Base-by-base conservation (phyloP, 2,888 invertebrate species). In the Agrotis segetum region DNA sequence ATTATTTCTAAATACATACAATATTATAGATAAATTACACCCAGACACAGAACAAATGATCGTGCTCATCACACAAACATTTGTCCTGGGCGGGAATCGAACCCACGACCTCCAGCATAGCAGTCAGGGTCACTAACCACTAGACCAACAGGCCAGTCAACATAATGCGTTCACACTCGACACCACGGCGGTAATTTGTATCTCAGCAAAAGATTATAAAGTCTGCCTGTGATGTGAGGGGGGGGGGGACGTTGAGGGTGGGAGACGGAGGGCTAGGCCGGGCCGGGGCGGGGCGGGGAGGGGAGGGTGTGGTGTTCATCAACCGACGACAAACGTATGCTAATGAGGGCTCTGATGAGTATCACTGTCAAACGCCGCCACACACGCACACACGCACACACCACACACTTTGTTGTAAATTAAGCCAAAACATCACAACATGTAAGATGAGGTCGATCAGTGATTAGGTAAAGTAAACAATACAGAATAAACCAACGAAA, bases 251-350 rank as follows among this genome's bases (percentile, higher is more conserved):
- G 13, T 1, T 0, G 40, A 5, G 24, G 19, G 5, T 1, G n/a
- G 29, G 47, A 11, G 61, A 58, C 55, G 58, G 56, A 29, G 5
- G 4, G 1, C 14, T 2, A 29, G 29, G 17, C 2, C 40, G 4
- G n/a, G n/a, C 2, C 1, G 1, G 13, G 60, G 34, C 34, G 68
- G 29, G 49, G 34, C 34, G 68, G 29, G 49, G 66, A 11, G 40
- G 46, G 49, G 21, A 29, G 40, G 14, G 19, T 52, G 55, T 29
- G 7, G 34, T 21, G 53, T 73, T 82, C 79, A 75, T 82, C 83
- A 80, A 73, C 66, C 64, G 60, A 70, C 61, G 69, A 75, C 81
- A 84, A 78, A 75, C 78, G 83, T 79, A 77, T 77, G 69, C 62
- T 78, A 69, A 81, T 74, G 55, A 73, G 63, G 17, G 14, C 67